A percentile compares a stretch with the other conserved stretches of the same genome.
Conservation (phyloP, 2,797 vertebrate genomes). For the Sebastolobus altivelis region DNA sequence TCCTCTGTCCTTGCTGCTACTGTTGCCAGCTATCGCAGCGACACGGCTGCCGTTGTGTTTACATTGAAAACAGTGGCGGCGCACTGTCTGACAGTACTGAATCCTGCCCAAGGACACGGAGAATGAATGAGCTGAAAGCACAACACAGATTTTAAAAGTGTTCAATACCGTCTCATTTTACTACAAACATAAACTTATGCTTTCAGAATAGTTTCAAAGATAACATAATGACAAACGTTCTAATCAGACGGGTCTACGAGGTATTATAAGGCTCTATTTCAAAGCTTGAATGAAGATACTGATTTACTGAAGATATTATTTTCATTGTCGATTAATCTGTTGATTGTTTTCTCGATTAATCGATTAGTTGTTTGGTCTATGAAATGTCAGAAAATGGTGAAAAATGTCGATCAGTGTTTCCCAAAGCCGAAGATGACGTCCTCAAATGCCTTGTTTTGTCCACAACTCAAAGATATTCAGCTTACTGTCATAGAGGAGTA, state of each 20-base stretch:
- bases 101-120: background rate
- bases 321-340: too few relatives aligned
- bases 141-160: background rate
- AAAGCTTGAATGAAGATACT: too few relatives aligned
- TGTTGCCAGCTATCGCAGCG: background rate
- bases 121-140: background rate
- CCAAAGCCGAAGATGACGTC: too few relatives aligned
- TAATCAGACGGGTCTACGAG: background rate
- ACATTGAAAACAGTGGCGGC: background rate
- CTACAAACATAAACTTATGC: background rate
- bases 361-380: too few relatives aligned
- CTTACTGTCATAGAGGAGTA: too few relatives aligned
- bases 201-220: background rate
- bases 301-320: too few relatives aligned
- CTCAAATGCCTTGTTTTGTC: too few relatives aligned
- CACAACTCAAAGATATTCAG: too few relatives aligned
- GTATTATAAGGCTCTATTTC: too few relatives aligned
- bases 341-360: too few relatives aligned
- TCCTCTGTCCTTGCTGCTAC: background rate
- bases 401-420: too few relatives aligned
- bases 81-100: background rate
- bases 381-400: too few relatives aligned
- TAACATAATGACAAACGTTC: background rate
- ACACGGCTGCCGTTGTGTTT: background rate
- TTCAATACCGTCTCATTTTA: background rate